Base-by-base conservation (phyloP, 2,888 invertebrate genomes). In the Meteorus cinctellus region DNA sequence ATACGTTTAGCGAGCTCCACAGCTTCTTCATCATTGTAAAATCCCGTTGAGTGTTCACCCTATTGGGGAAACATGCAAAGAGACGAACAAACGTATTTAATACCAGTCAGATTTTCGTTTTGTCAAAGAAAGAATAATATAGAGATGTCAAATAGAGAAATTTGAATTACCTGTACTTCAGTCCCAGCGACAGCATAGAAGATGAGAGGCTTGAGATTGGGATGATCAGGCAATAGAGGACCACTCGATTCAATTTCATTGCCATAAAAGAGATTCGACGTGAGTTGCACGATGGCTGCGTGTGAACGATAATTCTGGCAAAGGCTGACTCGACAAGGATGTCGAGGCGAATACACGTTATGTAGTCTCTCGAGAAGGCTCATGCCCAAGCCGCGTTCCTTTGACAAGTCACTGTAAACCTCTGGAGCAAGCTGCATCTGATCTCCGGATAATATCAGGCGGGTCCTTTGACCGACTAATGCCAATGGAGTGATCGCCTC, bases 391-490 rank as follows among this genome's bases (percentile, higher is more conserved):
- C 94, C 93, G 1, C 94, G 91, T 82, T 94, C 94, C 83, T 92
- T 93, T 8, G 94, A 94, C 84, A 95, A 93, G 71, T 93, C 92
- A 14, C 95, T 95, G 88, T 94, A 95, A 8, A 96, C 91, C 87
- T 96, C 96, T 0, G 96, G 96, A 77, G 95, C 94, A 86, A 96
- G 91, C 91, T 95, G 93, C 95, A 96, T 95, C 86, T 96, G 96
- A 90, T 96, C 96, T 69, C 96, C 96, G 67, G 96, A 96, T 62
- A 96, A 89, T 0, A 96, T 95, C 75, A 96, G 92, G 62, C 95
- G 91, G 0, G 96, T 96, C 14, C 91, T 91, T 70, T 92, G 92
- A 78, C 93, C 93, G 3, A 96, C 95, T 75, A 96, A 86, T 0
- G 95, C 93, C 73, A 96, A 86, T 0, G 96, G 96, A 90, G 95